Evolutionary conservation across 37 sponge, comb jelly and placozoan genomes (phyloP).

Genomic region (Cliona cf. orientalis): DNA sequence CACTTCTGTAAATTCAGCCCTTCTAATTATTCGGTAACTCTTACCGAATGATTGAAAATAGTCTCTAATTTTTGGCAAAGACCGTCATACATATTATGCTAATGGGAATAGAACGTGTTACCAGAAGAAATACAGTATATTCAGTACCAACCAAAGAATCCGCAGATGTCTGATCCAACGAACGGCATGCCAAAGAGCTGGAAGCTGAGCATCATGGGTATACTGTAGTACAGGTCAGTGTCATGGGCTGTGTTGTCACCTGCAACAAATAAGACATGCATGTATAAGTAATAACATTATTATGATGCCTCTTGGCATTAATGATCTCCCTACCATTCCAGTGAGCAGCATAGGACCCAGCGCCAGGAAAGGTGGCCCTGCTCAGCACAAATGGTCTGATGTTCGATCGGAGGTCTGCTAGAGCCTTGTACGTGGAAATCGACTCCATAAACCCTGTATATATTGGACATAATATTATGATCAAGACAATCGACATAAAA

Average conservation of each 20-base stretch:
- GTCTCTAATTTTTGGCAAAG: no score
- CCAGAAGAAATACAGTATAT: neutral
- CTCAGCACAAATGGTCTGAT: conserved; percentile 73
- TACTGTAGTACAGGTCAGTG: conserved; percentile 69
- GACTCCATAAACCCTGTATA: conserved; percentile 67
- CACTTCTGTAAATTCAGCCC: no score
- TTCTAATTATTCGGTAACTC: no score
- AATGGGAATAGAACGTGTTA: neutral
- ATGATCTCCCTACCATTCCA: neutral
- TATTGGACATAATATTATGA: neutral
- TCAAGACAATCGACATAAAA: no score
- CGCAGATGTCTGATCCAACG: conserved; percentile 85
- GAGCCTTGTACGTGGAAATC: conserved; percentile 63
- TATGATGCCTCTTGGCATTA: neutral
- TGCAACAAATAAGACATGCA: no score
- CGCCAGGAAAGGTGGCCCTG: conserved; percentile 79
- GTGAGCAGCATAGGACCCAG: conserved; percentile 60
- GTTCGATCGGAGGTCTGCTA: conserved; percentile 23
- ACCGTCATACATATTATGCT: neutral
- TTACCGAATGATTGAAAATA: neutral
- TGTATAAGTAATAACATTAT: no score
- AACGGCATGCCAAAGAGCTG: conserved; percentile 85
- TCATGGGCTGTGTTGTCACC: conserved; percentile 47
- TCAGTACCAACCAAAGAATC: conserved; percentile 67
- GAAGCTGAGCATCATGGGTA: conserved; percentile 77